Evolutionary conservation across 1,140 invertebrate genomes (phyloP), one percentile per base, ranked within the genome.

Genomic region (Drosophila neocordata): DNA sequence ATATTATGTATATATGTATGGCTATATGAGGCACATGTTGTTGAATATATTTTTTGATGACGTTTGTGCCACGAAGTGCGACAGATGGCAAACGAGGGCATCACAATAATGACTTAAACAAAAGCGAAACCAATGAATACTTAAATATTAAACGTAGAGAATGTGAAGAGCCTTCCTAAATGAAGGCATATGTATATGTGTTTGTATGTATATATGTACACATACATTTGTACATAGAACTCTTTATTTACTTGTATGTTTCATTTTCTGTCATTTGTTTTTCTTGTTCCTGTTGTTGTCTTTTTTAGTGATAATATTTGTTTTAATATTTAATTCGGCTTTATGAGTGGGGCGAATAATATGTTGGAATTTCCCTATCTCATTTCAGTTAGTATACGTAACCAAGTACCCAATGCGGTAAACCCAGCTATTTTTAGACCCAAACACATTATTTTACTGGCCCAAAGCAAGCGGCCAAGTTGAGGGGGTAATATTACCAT

Each of bases 361-460:
- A 53, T 69, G 65, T 79, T 69, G 44, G 37, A 85, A 69, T 79
- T 76, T 37, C 55, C 56, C n/a, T 55, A 55, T 53, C 31, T 56
- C 31, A 52, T 27, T 51, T 51, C 18, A 38, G 27, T 18, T 60
- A 44, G 52, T 64, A 69, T 74, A 73, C 62, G 55, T 48, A 5
- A 31, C 48, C 8, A 31, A 59, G 60, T 65, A 74, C 68, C 78
- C 82, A 63, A 31, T 52, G 71, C 48, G 75, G 65, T 65, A 35
- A 61, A 18, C 24, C 31, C 9, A 15, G 53, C 60, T 87, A 87
- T 87, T 88, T 87, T 88, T 87, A 73, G 82, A 31, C 24, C 37
- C 71, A 62, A 80, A 77, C 69, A 81, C 72, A 62, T 57, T 78
- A 57, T 69, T 75, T 69, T 67, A 56, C 51, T 69, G 70, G 62